Evolutionary conservation across 2,888 invertebrate species (phyloP), one percentile per base, ranked within the genome.

Genomic region (Pollenia amentaria): DNA sequence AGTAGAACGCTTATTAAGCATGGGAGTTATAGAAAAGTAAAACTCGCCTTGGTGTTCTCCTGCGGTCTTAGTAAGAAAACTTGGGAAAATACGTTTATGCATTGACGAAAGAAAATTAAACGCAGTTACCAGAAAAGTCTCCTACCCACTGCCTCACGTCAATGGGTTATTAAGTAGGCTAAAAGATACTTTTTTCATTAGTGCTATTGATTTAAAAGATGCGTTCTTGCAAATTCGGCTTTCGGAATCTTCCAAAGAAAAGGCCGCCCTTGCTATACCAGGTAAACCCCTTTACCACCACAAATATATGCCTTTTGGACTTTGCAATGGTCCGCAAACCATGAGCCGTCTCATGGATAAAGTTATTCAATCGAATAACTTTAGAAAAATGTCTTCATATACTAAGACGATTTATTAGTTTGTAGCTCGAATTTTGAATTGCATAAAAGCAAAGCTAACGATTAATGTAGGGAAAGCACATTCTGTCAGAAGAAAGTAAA

Each of bases 211-310:
- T 29, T 29, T 29, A 29, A 29, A 29, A 29, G 38, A 60, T 9
- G 18, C 46, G 11, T 65, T 65, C 16, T n/a, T 18, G 11, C 40
- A 42, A n/a, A 42, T 42, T 10, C 16, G 16, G 4, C n/a, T 62
- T 10, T 46, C 65, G 0, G 65, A 65, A 2, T 40, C 60, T 2
- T 46, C 67, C 4, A 67, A 53, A 16, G 38, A 70, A 16, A 70
- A 48, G 8, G 48, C 48, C 1, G 67, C 48, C 10, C 87, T 87
- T 38, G 69, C 89, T 0, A 89, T 91, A 8, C 91, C 84, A 10
- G 86, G 84, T 6, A 65, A 84, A 29, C 75, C 84, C 0, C 38
- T 86, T 3, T 87, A 79, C 67, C 87, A 88, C 11, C 87, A 84
- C 21, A 77, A 44, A 12, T 77, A 83, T 29, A 88, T 88, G 84